A percentile compares a stretch with the other conserved stretches of the same genome.
phyloP scores from a whole-genome alignment of 2,113 vertebrate genomes.

The Strix uralensis region DNA sequence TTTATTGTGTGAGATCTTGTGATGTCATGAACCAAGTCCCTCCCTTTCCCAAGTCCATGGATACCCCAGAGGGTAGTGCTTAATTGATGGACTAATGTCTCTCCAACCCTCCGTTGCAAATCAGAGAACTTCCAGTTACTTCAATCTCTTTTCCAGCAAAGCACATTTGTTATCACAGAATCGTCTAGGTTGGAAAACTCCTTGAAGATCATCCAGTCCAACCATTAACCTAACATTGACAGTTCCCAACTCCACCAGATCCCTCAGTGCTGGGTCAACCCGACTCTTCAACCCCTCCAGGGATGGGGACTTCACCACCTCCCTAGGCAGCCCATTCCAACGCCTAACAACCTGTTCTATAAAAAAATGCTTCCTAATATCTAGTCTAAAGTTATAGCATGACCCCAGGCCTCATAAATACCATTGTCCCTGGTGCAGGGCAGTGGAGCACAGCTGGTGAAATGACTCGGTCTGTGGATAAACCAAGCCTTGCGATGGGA shows the following conservation, averaged over 20 bases:
- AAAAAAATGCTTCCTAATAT: too few species aligned
- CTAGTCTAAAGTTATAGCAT: too few species aligned
- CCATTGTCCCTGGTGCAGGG: not conserved
- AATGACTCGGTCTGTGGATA: not conserved
- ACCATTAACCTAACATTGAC: too few species aligned
- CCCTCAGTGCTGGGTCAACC: too few species aligned
- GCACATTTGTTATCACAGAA: not conserved
- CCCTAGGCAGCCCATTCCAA: too few species aligned
- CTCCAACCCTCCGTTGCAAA: not conserved
- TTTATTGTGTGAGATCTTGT: not conserved
- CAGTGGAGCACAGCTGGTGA: not conserved
- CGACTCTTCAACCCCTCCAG: too few species aligned
- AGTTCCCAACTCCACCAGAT: too few species aligned
- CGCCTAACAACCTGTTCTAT: too few species aligned
- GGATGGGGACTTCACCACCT: too few species aligned
- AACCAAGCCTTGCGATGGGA: not conserved
- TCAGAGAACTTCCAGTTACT: not conserved
- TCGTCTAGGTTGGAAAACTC: too few species aligned
- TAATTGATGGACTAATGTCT: not conserved
- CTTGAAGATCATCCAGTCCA: too few species aligned
- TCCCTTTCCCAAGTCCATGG: not conserved
- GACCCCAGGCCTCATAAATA: not conserved
- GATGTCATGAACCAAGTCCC: not conserved
- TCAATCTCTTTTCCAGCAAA: not conserved
- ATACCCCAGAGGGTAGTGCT: not conserved